Base-by-base conservation (phyloP, 1,140 invertebrate species). In the Atta cephalotes region DNA sequence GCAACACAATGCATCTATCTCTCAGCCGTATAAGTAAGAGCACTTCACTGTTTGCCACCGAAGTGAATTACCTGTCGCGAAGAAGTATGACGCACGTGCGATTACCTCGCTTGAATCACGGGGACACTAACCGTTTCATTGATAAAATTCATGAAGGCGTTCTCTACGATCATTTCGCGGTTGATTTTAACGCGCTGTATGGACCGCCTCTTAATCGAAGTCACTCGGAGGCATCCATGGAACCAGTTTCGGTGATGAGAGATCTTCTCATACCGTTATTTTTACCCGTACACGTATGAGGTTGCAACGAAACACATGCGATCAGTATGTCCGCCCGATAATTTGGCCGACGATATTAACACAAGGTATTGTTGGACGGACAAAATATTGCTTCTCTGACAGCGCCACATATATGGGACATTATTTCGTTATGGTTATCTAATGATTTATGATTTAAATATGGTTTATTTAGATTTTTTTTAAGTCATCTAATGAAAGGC, bases 211-310 rank as follows among this genome's bases (percentile, higher is more conserved):
- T 66, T 28, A 63, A 87, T 87, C 51, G 72, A 71, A 66, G n/a
- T 9, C 77, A 60, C 70, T 49, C 78, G 51, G n/a, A 9, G 39
- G n/a, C 79, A 77, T 70, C 31, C 76, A 16, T 16, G 76, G 85
- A 91, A 91, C 90, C 90, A 91, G 90, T 91, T 91, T 85, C 80
- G 77, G n/a, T 63, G 51, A 45, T 58, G 25, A 79, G 65, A 90
- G 78, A 87, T 90, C 51, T 63, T 6, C 5, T 9, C 63, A 63
- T 91, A 77, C 89, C 90, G 90, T 91, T 91, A 92, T 87, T 86
- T 90, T 90, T 92, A 82, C 72, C 58, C 77, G 71, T 70, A 86
- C 79, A 31, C 56, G 39, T 70, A 87, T 53, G 71, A 14, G n/a
- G n/a, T 77, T 78, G 76, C 86, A 56, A 28, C n/a, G 49, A 35